Evolutionary conservation across 1,140 invertebrate species (phyloP), one percentile per base, ranked within the genome.

Genomic region (Pachypsylla venusta): DNA sequence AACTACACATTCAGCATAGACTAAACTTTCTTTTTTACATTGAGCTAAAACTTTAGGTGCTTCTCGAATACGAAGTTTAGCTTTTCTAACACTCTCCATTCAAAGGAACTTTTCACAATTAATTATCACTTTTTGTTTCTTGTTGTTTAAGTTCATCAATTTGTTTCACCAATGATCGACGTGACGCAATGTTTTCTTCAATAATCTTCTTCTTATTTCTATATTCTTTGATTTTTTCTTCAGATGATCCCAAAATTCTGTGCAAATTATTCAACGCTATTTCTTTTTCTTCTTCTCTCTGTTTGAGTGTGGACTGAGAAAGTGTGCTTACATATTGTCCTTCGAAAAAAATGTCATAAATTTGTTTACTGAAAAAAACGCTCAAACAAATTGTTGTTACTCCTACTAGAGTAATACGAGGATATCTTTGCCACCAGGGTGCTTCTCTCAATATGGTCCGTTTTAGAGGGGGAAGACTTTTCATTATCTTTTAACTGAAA

Each of bases 1-100:
- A 48, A 85, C 69, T 1, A 89, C 85, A 73, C 89, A 92, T 24
- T 75, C 74, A 1, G 87, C 88, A 72, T 93, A 92, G 1, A 75
- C 63, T 2, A 75, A 66, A 7, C 79, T 85, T 65, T 80, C 75
- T 64, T 78, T 77, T 5, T 77, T 73, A 70, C 89, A 92, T 67
- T 83, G 79, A 1, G 76, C 74, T 57, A 89, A 74, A 35, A 89
- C 64, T 30, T 79, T 61, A 1, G 88, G 87, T 73, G 87, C 89
- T 56, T 81, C 79, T 59, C 75, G 76, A 35, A 90, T 71, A 66
- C 87, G 74, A 48, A 78, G 71, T 66, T 78, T 81, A 0, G 87
- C 86, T 72, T 79, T 84, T 40, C 76, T 76, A 3, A 89, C 84
- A 25, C 86, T 77, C 70, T 91, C 88, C 87, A 92, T 89, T 48